Percentiles rank a stretch among this genome's conserved stretches.
These are phyloP conservation scores for Schizotus pectinicornis DNA, from an alignment of 2,888 invertebrate genomes.

Conservation along the genomic window DNA sequence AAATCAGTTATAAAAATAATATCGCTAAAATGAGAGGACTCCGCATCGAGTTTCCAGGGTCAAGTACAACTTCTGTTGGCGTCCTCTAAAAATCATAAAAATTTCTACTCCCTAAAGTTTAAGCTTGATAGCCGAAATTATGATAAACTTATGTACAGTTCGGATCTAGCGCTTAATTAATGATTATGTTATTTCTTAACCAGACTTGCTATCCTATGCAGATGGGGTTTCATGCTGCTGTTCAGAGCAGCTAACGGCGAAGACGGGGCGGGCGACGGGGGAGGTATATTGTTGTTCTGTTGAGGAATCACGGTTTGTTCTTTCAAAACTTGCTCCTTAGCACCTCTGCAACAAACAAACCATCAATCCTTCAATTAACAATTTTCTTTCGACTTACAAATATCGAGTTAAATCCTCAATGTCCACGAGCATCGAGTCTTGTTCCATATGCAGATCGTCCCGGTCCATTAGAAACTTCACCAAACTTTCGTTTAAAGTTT, in stretches of 20 bases:
- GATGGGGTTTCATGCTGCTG: slow-evolving; percentile 57
- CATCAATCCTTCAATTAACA: slow-evolving; percentile 3
- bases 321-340: slow-evolving; percentile 61
- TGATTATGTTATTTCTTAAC: slow-evolving; percentile 57
- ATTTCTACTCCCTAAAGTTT: slow-evolving; percentile 5
- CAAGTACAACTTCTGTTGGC: not conserved
- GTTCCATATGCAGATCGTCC: slow-evolving; percentile 96
- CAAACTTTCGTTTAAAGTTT: slow-evolving; percentile 87
- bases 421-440: slow-evolving; percentile 96
- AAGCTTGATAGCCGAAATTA: slow-evolving; percentile 27
- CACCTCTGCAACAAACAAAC: slow-evolving; percentile 52
- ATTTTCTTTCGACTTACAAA: slow-evolving; percentile 67
- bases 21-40: slow-evolving; percentile 1
- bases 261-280: slow-evolving; percentile 53
- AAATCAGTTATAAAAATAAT: slow-evolving; percentile 26
- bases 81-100: not conserved
- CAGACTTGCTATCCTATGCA: slow-evolving; percentile 59
- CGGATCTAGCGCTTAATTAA: slow-evolving; percentile 67
- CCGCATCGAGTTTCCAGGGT: not conserved
- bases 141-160: slow-evolving; percentile 30
- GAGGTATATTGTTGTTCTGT: slow-evolving; percentile 54
- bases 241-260: slow-evolving; percentile 55
- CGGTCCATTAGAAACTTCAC: slow-evolving; percentile 89
- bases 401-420: slow-evolving; percentile 94
- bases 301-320: slow-evolving; percentile 49